A percentile compares a stretch with the other conserved stretches of the same genome.
Evolutionary conservation across 2,113 vertebrate genomes (phyloP).

Genomic region (Gallinago jamesoni): DNA sequence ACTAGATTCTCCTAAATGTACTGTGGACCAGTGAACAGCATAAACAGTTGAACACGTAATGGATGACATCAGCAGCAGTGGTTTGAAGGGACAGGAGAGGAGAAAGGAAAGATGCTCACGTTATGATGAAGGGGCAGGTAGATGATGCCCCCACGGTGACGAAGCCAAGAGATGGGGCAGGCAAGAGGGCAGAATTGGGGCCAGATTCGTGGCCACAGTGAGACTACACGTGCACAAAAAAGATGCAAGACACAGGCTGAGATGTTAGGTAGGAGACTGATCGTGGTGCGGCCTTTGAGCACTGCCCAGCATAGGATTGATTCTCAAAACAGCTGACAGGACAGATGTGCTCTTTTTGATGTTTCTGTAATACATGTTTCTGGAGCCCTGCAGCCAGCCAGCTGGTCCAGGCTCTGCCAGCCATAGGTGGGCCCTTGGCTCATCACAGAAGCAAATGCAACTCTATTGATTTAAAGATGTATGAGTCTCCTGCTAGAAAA

Average conservation of each 20-base stretch:
- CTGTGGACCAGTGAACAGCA: background rate
- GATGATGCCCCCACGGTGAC: background rate
- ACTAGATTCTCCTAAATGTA: background rate
- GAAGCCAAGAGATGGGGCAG: background rate
- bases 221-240: background rate
- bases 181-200: background rate
- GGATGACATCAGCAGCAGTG: background rate
- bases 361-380: background rate
- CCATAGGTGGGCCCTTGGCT: background rate
- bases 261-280: background rate
- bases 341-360: background rate
- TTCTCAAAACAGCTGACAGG: background rate
- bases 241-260: background rate
- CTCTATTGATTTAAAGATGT: constrained; percentile 23
- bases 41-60: background rate
- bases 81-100: background rate
- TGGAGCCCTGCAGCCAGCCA: background rate
- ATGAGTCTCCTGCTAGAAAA: constrained; percentile 24
- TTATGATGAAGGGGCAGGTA: background rate
- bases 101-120: background rate
- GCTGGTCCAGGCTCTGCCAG: background rate
- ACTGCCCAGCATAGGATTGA: background rate
- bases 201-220: background rate
- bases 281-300: fast-evolving
- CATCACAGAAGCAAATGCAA: background rate